phyloP scores from a whole-genome alignment of 1,140 invertebrate genomes.

The Stegodyphus mimosarum region DNA sequence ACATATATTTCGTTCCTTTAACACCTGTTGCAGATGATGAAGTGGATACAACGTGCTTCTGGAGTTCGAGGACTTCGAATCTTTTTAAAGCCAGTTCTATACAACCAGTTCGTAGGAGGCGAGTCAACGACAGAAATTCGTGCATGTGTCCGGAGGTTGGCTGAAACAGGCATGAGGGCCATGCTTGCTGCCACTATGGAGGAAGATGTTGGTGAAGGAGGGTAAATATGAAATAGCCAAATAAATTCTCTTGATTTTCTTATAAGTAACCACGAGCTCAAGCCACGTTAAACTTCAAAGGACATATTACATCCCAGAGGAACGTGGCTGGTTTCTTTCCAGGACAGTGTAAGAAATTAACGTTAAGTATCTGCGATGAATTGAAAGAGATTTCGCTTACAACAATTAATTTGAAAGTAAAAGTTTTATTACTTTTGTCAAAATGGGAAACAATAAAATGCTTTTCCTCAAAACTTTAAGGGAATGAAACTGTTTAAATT shows the following conservation, averaged over 20 bases:
- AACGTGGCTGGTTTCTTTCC: too few species aligned
- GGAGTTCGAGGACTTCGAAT: background rate
- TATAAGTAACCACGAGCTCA: background rate
- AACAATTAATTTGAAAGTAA: too few species aligned
- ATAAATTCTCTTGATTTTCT: background rate
- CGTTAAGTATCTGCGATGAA: too few species aligned
- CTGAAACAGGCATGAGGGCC: conserved; percentile 4
- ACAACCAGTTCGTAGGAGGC: conserved; percentile 57
- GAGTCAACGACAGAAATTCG: conserved; percentile 36
- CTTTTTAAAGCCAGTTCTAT: conserved; percentile 47
- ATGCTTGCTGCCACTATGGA: conserved; percentile 53
- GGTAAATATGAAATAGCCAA: background rate
- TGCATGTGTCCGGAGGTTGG: conserved; percentile 3
- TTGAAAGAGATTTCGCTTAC: too few species aligned
- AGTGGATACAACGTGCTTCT: background rate
- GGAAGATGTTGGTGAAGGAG: conserved; percentile 42
- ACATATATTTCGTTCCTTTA: too few species aligned
- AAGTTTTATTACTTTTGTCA: too few species aligned
- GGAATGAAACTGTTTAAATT: too few species aligned
- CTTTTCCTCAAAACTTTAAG: too few species aligned
- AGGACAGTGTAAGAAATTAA: too few species aligned
- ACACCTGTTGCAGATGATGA: conserved; percentile 21
- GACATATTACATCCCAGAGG: too few species aligned
- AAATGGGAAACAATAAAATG: too few species aligned
- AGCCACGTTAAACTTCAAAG: background rate